Base-by-base conservation (phyloP, 2,888 invertebrate genomes). In the Muschampia plurimacula region DNA sequence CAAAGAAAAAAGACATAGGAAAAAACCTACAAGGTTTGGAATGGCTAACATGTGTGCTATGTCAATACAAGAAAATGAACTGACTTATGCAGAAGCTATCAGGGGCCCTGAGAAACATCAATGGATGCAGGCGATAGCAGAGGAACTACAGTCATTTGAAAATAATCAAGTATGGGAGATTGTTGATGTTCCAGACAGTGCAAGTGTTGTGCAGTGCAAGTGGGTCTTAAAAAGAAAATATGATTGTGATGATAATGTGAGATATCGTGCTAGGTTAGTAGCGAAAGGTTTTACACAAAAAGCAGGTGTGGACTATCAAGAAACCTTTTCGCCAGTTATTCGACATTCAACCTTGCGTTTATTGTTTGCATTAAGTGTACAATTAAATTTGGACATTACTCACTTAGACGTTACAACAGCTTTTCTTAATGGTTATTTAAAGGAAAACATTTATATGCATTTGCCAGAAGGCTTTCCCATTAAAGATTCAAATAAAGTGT, bases 71-170 rank as follows among this genome's bases (percentile, higher is more conserved):
- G 36, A 41, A 36, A 52, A 57, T 41, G 69, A 44, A 7, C 2
- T 63, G 39, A 73, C 64, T 2, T 72, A 64, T 57, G 59, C 52
- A 57, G 65, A 65, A 28, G 68, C 67, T 49, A 49, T 67, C 12
- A 64, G 15, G n/a, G 70, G 74, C 0, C 41, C 63, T 15, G 71
- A 74, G 36, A 39, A 55, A 62, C 57, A 67, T 49, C 62, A 64
- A 22, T 74, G 71, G 71, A 36, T 13, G 5, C 67, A 69, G 52
- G 74, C 74, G 5, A 68, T 72, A 28, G 63, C 67, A 39, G 67
- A 74, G 15, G 74, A 71, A 28, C 46, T 74, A n/a, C 60, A 72
- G 64, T 59, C 71, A 39, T 74, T 74, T 32, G 15, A 72, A 52
- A 65, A 74, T 0, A 72, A 72, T 62, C 39, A 72, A 6, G 72